Evolutionary conservation across 2,888 invertebrate species (phyloP).

Genomic region (Hirtodrosophila histrioides): DNA sequence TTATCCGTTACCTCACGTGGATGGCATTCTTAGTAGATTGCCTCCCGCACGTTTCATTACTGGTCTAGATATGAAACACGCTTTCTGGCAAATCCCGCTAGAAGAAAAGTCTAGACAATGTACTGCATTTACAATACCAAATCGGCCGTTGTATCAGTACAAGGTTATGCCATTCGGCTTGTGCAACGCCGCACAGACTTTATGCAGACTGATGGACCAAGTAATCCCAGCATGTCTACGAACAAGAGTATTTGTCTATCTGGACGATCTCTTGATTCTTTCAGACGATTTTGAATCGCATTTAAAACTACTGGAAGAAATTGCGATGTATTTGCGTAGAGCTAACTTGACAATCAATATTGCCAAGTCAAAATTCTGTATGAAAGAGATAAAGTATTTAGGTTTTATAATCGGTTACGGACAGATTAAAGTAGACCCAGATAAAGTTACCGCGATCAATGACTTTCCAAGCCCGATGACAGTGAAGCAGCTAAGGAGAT

Average conservation of each 20-base stretch:
- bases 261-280: slow-evolving; percentile 33
- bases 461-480: slow-evolving; percentile 22
- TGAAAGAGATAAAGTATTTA: neutral
- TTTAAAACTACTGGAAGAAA: slow-evolving; percentile 14
- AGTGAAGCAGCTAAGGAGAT: slow-evolving; percentile 8
- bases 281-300: too few relatives aligned
- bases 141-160: slow-evolving; percentile 26
- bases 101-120: too few relatives aligned
- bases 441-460: slow-evolving; percentile 12
- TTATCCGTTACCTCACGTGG: slow-evolving; percentile 7
- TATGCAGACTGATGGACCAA: slow-evolving; percentile 1
- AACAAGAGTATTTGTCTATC: slow-evolving; percentile 31
- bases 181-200: slow-evolving; percentile 27
- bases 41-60: neutral
- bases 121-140: slow-evolving; percentile 44
- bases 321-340: slow-evolving; percentile 20
- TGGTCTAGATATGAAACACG: neutral
- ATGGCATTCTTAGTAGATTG: neutral
- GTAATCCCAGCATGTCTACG: slow-evolving; percentile 7
- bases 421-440: slow-evolving; percentile 23
- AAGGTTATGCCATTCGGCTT: slow-evolving; percentile 26
- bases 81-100: too few relatives aligned
- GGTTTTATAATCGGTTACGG: slow-evolving; percentile 26
- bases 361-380: slow-evolving; percentile 30
- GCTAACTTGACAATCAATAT: slow-evolving; percentile 37